Evolutionary conservation across 2,888 invertebrate species (phyloP), one percentile per base, ranked within the genome.

Genomic region (Cremastinae sp.): DNA sequence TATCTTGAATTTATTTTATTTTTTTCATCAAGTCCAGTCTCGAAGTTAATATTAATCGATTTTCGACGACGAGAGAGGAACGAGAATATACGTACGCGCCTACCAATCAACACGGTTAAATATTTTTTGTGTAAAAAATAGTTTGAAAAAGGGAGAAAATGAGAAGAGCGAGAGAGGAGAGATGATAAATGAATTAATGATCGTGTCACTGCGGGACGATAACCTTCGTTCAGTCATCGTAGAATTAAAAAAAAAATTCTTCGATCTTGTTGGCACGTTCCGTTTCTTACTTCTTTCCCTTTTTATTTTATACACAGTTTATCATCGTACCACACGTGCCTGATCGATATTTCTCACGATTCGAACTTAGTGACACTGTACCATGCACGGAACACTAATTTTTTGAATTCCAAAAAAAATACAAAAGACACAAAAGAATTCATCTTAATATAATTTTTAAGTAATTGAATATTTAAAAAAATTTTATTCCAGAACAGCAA

Each of bases 171-270:
- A 56, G 37, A 41, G 16, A 12, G 35, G 18, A 45, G 49, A 68
- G 64, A 78, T 82, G 82, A 83, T 84, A 81, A 83, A 83, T 84
- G 80, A 80, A 76, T 79, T 80, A 83, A 82, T 79, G 79, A 84
- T 83, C 79, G 69, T 51, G 68, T 79, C 70, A 56, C 70, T 58
- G 58, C 43, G 64, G 76, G 51, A 78, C 78, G 78, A 78, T 76
- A 78, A 76, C 73, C 35, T 53, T 69, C 43, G 70, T 71, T 39
- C 58, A 66, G 49, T 71, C 65, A 66, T 51, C 71, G 28, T 2
- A 28, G n/a, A n/a, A n/a, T n/a, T 28, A 28, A 28, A 28, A 28
- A 28, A 28, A 28, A 28, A 28, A n/a, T n/a, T 28, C 28, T 28
- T 28, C 28, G 28, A 28, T 56, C 71, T 51, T 70, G 51, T 74